phyloP scores from a whole-genome alignment of 2,888 invertebrate genomes.

The Stegophylla sp. region DNA sequence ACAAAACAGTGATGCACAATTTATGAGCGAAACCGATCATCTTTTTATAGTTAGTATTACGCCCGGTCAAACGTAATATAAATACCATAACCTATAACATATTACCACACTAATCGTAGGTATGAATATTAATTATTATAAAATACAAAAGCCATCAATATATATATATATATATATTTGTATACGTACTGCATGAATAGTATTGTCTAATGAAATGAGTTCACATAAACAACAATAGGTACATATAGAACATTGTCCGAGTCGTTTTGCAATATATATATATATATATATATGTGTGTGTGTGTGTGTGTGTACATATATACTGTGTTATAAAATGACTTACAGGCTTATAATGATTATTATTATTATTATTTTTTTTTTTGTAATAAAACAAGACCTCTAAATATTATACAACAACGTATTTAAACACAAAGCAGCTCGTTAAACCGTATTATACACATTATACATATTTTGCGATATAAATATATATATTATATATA shows the following conservation, averaged over 20 bases:
- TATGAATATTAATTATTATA: constrained; percentile 21
- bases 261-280: neutral
- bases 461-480: no score
- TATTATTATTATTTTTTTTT: no score
- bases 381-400: no score
- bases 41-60: constrained; percentile 27
- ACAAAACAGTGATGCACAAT: constrained; percentile 5
- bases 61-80: constrained; percentile 15
- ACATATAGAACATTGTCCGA: neutral
- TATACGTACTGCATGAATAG: neutral
- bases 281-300: no score
- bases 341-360: no score
- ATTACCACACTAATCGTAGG: constrained; percentile 31
- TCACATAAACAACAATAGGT: neutral
- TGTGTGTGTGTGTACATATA: no score
- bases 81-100: neutral
- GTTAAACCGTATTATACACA: no score
- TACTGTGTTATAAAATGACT: no score
- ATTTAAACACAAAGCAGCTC: no score
- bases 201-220: neutral
- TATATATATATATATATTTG: neutral
- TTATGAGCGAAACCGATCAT: constrained; percentile 23
- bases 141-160: neutral
- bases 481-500: no score
- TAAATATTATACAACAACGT: no score